These are phyloP conservation scores for Phymanthus crucifer DNA, from an alignment of 92 coral and sea anemone species.

Conservation along the genomic window DNA sequence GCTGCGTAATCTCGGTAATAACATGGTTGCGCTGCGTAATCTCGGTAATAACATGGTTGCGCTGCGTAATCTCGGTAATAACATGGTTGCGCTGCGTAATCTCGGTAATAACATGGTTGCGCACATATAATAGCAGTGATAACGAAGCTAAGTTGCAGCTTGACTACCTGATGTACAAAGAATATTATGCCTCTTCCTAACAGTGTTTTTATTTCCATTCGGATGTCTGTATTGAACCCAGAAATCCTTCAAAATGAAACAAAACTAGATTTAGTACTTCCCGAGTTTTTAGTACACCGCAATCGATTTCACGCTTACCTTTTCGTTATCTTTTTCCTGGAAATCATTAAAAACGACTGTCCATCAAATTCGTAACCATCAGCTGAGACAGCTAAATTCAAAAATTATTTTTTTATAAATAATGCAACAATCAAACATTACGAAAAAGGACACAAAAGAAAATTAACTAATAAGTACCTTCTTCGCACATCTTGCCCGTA, in stretches of 20 bases:
- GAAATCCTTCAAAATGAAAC: conserved; percentile 21
- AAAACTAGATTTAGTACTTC: background rate
- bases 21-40: too few species aligned
- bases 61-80: too few species aligned
- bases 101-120: too few species aligned
- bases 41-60: too few species aligned
- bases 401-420: too few species aligned
- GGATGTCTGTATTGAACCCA: conserved; percentile 17
- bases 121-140: too few species aligned
- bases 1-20: too few species aligned
- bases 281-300: too few species aligned
- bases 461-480: conserved; percentile 13
- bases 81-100: too few species aligned
- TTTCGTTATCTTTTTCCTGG: conserved; percentile 24
- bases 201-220: conserved; percentile 8
- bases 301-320: conserved; percentile 26
- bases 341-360: conserved; percentile 25
- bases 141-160: background rate
- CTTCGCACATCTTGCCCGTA: conserved; percentile 42
- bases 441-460: background rate
- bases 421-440: background rate
- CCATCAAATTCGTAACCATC: conserved; percentile 32
- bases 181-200: conserved; percentile 10
- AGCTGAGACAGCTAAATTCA: conserved; percentile 16
- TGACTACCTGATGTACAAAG: conserved; percentile 22